Evolutionary conservation across 2,113 vertebrate species (phyloP), one percentile per base, ranked within the genome.

Genomic region (Pygoscelis adeliae): DNA sequence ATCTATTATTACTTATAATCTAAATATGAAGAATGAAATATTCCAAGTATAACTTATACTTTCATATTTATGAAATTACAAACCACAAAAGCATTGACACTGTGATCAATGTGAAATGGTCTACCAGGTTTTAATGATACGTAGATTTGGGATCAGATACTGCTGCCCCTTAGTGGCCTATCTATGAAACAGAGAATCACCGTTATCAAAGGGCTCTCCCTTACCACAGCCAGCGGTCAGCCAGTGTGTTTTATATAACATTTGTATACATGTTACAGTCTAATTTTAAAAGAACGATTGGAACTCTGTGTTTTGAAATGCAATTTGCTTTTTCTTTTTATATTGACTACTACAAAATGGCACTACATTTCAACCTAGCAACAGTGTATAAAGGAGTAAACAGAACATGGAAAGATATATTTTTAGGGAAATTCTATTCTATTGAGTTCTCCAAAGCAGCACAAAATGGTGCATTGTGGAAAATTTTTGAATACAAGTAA

Each of bases 131-230:
- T 88, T 86, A 71, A n/a, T 22, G 11, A 26, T 30, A 29, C 1
- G 2, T 15, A 11, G 4, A 26, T 59, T 44, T 71, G 32, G 4
- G 21, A 50, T 53, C 63, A 84, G 46, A 55, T 74, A 13, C 9
- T 90, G n/a, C 23, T 93, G 67, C 38, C 47, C 79, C 79, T 80
- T n/a, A 71, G 29, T 82, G 82, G 47, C 16, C 23, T 29, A 1
- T 8, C 20, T 47, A 2, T 9, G 16, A 53, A 94, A 49, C 5
- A 50, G 27, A 29, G 32, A 65, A 44, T 79, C 17, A 14, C 12
- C 22, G 0, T 44, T 63, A 8, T 21, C 50, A 11, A 18, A 29
- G 16, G 5, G 12, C 5, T 76, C 3, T 1, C 13, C 12, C 5
- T 50, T 67, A 40, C 15, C 17, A 7, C 12, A 46, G 13, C 7